Percentiles rank a stretch among this genome's conserved stretches.
Conservation (phyloP, 2,888 invertebrate species). For the Allacma fusca region DNA sequence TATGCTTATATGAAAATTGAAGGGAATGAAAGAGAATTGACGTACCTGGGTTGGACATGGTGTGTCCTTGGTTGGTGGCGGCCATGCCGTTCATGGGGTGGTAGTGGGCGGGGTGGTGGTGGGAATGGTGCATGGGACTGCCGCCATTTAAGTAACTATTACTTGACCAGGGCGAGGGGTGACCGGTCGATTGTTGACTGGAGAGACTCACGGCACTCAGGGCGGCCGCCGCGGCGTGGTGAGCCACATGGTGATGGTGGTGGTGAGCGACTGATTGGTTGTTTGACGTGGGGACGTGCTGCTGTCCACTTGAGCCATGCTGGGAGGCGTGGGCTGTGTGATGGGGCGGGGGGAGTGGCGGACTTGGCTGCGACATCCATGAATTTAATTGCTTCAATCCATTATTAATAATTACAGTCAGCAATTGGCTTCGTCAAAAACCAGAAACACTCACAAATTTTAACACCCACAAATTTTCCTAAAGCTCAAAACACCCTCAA, state of each 20-base stretch:
- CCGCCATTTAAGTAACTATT: constrained; percentile 61
- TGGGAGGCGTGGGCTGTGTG: constrained; percentile 68
- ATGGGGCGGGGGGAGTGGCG: constrained; percentile 69
- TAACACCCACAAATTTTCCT: no score
- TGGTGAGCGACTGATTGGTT: constrained; percentile 66
- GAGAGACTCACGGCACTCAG: constrained; percentile 72
- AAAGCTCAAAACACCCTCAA: no score
- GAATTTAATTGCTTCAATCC: not conserved
- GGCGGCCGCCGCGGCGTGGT: constrained; percentile 57
- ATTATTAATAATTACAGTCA: not conserved
- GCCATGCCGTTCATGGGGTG: constrained; percentile 59
- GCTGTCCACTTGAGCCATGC: constrained; percentile 68
- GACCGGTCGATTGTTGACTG: constrained; percentile 62
- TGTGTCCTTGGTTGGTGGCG: constrained; percentile 31
- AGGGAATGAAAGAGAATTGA: not conserved
- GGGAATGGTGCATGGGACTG: constrained; percentile 61
- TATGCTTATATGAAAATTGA: constrained; percentile 9
- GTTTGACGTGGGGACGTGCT: constrained; percentile 77
- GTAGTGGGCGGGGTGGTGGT: constrained; percentile 60
- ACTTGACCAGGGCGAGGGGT: constrained; percentile 69
- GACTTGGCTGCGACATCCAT: constrained; percentile 26
- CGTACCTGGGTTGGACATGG: constrained; percentile 57
- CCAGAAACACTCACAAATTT: no score
- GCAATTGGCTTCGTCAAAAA: no score
- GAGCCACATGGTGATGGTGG: constrained; percentile 64